phyloP scores from a whole-genome alignment of 1,140 invertebrate genomes.

The Saxidomus purpurata region DNA sequence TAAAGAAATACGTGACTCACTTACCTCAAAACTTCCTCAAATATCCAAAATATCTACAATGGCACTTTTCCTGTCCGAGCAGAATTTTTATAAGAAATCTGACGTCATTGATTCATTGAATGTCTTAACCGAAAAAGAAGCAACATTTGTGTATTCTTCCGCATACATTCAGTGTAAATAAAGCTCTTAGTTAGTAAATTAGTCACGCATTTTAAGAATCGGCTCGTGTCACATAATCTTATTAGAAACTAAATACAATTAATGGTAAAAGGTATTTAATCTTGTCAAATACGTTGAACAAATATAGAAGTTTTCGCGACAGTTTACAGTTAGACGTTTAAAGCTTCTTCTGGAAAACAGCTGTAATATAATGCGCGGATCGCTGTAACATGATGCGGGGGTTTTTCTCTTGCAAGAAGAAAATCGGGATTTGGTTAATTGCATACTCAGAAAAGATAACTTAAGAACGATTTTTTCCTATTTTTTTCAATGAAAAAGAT shows the following conservation, averaged over 20 bases:
- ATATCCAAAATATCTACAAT: not conserved
- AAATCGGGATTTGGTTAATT: not conserved
- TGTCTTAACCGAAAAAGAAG: no score
- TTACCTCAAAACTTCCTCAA: no score
- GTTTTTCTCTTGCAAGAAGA: not conserved
- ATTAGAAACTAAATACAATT: slow-evolving; percentile 31
- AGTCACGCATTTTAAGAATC: slow-evolving; percentile 11
- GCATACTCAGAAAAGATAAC: not conserved
- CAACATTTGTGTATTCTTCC: not conserved
- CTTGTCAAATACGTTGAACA: slow-evolving; percentile 29
- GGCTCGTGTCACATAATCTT: slow-evolving; percentile 14
- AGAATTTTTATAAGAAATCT: not conserved
- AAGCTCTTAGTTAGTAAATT: not conserved
- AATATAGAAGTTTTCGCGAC: slow-evolving; percentile 18
- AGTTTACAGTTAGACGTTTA: slow-evolving; percentile 25
- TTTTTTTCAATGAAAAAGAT: no score
- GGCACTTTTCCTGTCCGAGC: no score
- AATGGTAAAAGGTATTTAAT: slow-evolving; percentile 12
- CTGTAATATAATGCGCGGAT: slow-evolving; percentile 12
- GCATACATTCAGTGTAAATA: not conserved
- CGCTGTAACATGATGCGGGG: not conserved
- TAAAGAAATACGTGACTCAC: no score
- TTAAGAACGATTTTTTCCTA: no score
- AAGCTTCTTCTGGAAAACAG: not conserved
- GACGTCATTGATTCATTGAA: not conserved